Percentiles rank a stretch among this genome's conserved stretches.
Conservation (phyloP, 2,888 invertebrate genomes). For the Teleiodes luculella region DNA sequence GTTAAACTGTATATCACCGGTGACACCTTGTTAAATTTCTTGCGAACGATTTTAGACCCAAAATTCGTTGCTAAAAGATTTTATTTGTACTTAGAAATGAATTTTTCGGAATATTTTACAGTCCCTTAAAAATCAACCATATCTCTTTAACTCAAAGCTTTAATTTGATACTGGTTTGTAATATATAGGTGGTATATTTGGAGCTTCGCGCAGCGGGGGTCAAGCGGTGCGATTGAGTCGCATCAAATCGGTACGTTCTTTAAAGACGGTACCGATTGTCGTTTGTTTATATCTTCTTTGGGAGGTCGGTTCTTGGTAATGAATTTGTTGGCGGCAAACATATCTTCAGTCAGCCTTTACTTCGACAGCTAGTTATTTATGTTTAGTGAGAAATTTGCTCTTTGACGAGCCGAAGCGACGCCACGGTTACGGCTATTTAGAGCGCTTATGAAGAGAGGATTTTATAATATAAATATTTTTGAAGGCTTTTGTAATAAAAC, state of each 20-base stretch:
- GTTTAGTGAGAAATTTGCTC: conserved; percentile 9
- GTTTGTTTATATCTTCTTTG: conserved; percentile 32
- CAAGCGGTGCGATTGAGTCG: conserved; percentile 58
- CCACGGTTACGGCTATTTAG: not conserved
- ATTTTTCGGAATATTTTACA: not conserved
- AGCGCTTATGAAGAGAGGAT: too few relatives aligned
- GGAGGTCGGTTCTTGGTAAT: conserved; percentile 62
- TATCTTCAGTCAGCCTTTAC: not conserved
- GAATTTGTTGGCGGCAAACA: conserved; percentile 34
- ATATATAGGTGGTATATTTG: conserved; percentile 17
- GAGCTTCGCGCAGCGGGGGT: conserved; percentile 48
- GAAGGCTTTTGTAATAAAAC: too few relatives aligned
- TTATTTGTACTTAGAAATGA: not conserved
- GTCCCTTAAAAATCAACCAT: not conserved
- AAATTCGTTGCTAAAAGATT: not conserved
- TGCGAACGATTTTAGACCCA: not conserved
- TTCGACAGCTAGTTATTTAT: conserved; percentile 4
- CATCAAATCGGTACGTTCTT: conserved; percentile 49
- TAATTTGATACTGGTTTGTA: not conserved
- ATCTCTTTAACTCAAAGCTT: not conserved
- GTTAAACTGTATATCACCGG: conserved; percentile 60
- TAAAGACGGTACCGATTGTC: conserved; percentile 44
- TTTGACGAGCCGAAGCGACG: conserved; percentile 14
- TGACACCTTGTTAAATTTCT: conserved; percentile 49
- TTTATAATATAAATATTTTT: too few relatives aligned